phyloP scores from a whole-genome alignment of 2,113 vertebrate species.

The Nestor notabilis region DNA sequence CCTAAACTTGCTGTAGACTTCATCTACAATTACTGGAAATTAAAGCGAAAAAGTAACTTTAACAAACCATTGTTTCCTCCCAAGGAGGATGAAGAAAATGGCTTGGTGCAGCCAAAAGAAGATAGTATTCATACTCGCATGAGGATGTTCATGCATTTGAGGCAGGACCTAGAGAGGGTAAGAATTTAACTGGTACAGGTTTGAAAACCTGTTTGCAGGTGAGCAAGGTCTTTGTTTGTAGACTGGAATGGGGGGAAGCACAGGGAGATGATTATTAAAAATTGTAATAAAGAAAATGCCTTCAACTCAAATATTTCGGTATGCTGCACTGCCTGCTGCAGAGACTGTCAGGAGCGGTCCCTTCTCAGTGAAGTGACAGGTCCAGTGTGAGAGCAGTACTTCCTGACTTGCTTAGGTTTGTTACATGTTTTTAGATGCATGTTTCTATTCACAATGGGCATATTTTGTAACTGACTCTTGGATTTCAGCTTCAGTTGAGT shows the following conservation, averaged over 20 bases:
- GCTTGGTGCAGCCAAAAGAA: constrained; percentile 90
- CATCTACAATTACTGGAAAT: constrained; percentile 98
- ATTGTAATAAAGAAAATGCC: background rate
- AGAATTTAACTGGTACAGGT: constrained; percentile 41
- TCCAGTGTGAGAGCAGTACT: background rate
- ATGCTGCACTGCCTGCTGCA: background rate
- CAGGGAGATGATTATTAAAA: background rate
- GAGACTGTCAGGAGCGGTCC: background rate
- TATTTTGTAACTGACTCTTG: background rate
- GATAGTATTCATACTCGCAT: constrained; percentile 96
- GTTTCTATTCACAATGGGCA: background rate
- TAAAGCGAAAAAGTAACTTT: constrained; percentile 94
- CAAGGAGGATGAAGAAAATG: constrained; percentile 90
- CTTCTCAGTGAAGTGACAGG: background rate
- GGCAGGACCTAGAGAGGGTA: constrained; percentile 97
- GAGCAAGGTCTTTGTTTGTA: background rate
- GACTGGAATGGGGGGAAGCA: background rate
- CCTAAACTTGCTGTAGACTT: constrained; percentile 85
- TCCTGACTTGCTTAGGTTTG: background rate
- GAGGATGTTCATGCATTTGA: constrained; percentile 99
- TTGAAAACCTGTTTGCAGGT: background rate
- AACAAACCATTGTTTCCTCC: constrained; percentile 94
- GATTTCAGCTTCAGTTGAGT: background rate
- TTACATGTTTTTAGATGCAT: background rate
- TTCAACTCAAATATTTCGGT: background rate